Percentiles rank a stretch among this genome's conserved stretches.
phyloP scores from a whole-genome alignment of 1,140 invertebrate genomes.

The Diuraphis noxia region DNA sequence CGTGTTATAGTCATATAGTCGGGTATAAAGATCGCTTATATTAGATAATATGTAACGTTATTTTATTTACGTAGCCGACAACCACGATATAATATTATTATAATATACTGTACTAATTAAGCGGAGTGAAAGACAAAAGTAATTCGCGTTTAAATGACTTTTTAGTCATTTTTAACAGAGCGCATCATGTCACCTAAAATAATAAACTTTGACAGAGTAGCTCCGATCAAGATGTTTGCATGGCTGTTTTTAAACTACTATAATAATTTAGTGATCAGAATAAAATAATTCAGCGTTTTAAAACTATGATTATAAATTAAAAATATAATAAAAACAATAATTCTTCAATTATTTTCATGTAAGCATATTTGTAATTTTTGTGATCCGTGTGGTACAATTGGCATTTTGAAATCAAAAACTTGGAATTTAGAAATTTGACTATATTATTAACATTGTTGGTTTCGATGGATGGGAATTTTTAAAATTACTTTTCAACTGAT shows the following conservation, averaged over 20 bases:
- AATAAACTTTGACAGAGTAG: background rate
- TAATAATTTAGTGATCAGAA: background rate
- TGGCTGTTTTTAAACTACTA: background rate
- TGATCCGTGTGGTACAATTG: background rate
- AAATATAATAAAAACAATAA: background rate
- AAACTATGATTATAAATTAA: background rate
- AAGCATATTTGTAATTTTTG: no score
- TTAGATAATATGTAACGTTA: background rate
- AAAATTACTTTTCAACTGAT: background rate
- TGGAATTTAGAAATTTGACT: background rate
- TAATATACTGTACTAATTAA: background rate
- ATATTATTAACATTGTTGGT: no score
- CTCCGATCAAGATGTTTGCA: background rate
- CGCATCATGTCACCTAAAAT: background rate
- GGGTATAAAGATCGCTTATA: background rate
- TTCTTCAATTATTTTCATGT: background rate
- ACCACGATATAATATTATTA: background rate
- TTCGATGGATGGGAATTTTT: background rate
- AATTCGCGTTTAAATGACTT: background rate
- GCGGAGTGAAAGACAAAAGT: background rate
- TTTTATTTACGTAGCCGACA: background rate
- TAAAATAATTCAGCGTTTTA: background rate
- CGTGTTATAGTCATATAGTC: background rate
- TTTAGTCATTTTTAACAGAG: background rate
- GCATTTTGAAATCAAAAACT: background rate